A percentile compares a stretch with the other conserved stretches of the same genome.
Conservation (phyloP, 2,888 invertebrate species). For the Xestia xanthographa region DNA sequence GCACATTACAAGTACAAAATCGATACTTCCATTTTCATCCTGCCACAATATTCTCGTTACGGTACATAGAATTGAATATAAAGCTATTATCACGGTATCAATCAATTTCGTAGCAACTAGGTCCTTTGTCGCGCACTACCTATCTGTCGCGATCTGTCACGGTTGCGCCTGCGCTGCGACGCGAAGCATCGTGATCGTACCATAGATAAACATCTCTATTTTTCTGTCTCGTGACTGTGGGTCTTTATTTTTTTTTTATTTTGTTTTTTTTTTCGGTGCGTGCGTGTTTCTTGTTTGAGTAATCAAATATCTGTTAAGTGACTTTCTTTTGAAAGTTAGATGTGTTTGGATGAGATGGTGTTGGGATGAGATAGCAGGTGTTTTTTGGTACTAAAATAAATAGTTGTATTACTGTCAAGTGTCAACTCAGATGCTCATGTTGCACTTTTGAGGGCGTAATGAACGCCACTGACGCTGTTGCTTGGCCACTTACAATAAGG, state of each 20-base stretch:
- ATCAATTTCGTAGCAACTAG: slow-evolving; percentile 66
- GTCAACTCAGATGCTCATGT: background rate
- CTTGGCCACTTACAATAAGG: too few relatives aligned
- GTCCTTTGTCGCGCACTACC: slow-evolving; percentile 66
- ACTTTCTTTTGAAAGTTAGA: slow-evolving; percentile 64
- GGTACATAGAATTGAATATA: slow-evolving; percentile 32
- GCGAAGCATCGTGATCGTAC: slow-evolving; percentile 65
- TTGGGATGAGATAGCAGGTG: slow-evolving; percentile 24
- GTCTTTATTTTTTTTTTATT: slow-evolving; percentile 52
- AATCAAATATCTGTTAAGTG: slow-evolving; percentile 62
- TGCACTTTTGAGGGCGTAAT: background rate
- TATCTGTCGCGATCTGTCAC: slow-evolving; percentile 73
- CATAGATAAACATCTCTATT: slow-evolving; percentile 76
- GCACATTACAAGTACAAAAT: background rate
- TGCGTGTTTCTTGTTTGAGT: slow-evolving; percentile 63
- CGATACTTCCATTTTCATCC: background rate
- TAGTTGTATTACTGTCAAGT: background rate
- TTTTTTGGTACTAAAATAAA: slow-evolving; percentile 1
- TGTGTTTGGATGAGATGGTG: slow-evolving; percentile 30
- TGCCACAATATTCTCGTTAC: slow-evolving; percentile 41
- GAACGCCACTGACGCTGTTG: background rate
- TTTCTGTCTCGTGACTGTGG: slow-evolving; percentile 66
- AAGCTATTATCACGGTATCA: slow-evolving; percentile 61
- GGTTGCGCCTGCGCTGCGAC: slow-evolving; percentile 59
- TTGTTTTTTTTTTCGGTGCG: slow-evolving; percentile 56